Percentiles rank a stretch among this genome's conserved stretches.
Evolutionary conservation across 2,888 invertebrate species (phyloP).

Genomic region (Crocallis elinguaria): DNA sequence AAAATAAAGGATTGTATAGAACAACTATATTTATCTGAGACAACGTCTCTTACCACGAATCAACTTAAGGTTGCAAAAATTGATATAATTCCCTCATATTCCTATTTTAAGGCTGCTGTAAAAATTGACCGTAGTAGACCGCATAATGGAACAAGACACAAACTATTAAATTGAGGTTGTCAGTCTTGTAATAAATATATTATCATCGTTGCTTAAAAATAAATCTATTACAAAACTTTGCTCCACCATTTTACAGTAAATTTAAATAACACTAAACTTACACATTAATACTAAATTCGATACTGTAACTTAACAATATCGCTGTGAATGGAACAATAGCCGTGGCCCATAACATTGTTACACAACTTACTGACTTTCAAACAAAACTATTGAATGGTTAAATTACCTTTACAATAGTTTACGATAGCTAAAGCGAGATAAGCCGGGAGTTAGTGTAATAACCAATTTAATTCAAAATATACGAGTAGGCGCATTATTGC

Average conservation of each 20-base stretch:
- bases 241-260: neutral
- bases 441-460: slow-evolving; percentile 51
- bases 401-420: slow-evolving; percentile 60
- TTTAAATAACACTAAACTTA: slow-evolving; percentile 13
- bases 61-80: neutral
- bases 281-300: slow-evolving; percentile 20
- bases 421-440: slow-evolving; percentile 56
- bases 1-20: too few relatives aligned
- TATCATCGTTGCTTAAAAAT: neutral
- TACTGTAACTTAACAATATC: slow-evolving; percentile 24
- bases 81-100: too few relatives aligned
- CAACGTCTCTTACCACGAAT: too few relatives aligned
- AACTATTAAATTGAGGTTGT: neutral
- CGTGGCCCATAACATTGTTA: slow-evolving; percentile 35
- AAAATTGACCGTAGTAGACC: too few relatives aligned
- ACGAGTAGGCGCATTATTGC: slow-evolving; percentile 51
- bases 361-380: slow-evolving; percentile 29
- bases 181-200: neutral
- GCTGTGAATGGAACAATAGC: slow-evolving; percentile 36
- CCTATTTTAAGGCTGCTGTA: too few relatives aligned
- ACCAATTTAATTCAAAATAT: slow-evolving; percentile 62
- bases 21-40: too few relatives aligned
- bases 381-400: slow-evolving; percentile 61
- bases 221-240: too few relatives aligned
- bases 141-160: too few relatives aligned